Percentiles rank a stretch among this genome's conserved stretches.
phyloP scores from a whole-genome alignment of 35 echinoderm and acorn worm species.

The Eucidaris tribuloides region DNA sequence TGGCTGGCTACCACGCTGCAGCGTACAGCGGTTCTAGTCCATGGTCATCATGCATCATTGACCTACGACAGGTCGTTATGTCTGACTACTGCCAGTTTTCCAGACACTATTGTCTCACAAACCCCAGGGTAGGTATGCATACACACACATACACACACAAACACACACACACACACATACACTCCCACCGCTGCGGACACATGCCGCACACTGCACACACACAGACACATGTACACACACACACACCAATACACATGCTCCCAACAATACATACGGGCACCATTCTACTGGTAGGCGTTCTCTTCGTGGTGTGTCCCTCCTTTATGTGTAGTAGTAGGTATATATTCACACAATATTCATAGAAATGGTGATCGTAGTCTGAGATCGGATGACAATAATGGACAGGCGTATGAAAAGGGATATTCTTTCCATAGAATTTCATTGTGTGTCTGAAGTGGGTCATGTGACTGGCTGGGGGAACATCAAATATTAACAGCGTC shows the following conservation, averaged over 20 bases:
- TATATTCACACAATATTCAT: no score
- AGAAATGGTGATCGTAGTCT: no score
- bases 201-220: background rate
- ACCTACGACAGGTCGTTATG: conserved; percentile 28
- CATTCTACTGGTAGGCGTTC: conserved; percentile 10
- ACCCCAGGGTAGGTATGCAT: conserved; percentile 25
- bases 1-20: background rate
- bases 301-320: no score
- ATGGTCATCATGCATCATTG: conserved; percentile 32
- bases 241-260: conserved; percentile 2
- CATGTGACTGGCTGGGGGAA: no score
- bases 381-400: no score
- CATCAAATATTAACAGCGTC: no score
- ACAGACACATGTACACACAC: background rate
- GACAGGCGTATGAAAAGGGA: no score
- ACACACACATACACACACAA: background rate
- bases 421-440: no score
- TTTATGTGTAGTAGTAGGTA: no score
- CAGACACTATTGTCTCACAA: conserved; percentile 36
- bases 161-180: conserved; percentile 4
- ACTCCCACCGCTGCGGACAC: background rate
- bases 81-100: conserved; percentile 21
- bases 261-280: conserved; percentile 3
- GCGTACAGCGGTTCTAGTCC: conserved; percentile 12
- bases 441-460: no score